phyloP scores from a whole-genome alignment of 2,888 invertebrate species.

The Trissoscelio sp. region DNA sequence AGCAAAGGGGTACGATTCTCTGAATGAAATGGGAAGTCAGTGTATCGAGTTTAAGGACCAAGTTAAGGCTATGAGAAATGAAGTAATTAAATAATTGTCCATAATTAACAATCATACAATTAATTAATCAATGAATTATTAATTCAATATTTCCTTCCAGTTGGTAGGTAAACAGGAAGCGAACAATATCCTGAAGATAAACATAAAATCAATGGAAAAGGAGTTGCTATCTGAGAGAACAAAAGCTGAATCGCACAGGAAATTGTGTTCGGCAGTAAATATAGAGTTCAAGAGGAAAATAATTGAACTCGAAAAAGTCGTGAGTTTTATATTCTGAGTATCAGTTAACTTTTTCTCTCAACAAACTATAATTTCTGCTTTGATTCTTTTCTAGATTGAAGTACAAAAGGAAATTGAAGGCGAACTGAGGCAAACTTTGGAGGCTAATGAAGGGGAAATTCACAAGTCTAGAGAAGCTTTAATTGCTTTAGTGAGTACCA shows the following conservation, averaged over 20 bases:
- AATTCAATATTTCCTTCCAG: constrained; percentile 65
- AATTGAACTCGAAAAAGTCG: constrained; percentile 74
- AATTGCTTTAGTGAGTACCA: constrained; percentile 72
- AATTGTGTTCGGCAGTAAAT: constrained; percentile 70
- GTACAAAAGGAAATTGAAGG: constrained; percentile 72
- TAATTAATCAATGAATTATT: neutral
- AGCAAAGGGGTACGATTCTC: constrained; percentile 67
- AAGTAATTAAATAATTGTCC: too few species aligned
- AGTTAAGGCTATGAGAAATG: constrained; percentile 73
- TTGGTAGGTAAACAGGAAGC: constrained; percentile 74
- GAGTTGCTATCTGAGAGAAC: constrained; percentile 70
- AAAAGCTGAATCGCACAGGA: constrained; percentile 73
- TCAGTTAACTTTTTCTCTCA: neutral
- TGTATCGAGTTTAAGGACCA: constrained; percentile 72
- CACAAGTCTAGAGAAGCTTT: constrained; percentile 72
- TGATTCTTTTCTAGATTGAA: constrained; percentile 71
- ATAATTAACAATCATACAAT: too few species aligned
- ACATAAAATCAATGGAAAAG: constrained; percentile 73
- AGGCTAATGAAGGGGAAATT: constrained; percentile 72
- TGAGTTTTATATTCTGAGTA: constrained; percentile 69
- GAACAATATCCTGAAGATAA: constrained; percentile 73
- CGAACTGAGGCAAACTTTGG: constrained; percentile 71
- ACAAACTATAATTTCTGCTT: neutral
- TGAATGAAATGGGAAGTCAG: constrained; percentile 70
- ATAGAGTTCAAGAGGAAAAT: constrained; percentile 74